Conservation (phyloP, 2,888 invertebrate genomes). For the Caenorhabditis panamensis region DNA sequence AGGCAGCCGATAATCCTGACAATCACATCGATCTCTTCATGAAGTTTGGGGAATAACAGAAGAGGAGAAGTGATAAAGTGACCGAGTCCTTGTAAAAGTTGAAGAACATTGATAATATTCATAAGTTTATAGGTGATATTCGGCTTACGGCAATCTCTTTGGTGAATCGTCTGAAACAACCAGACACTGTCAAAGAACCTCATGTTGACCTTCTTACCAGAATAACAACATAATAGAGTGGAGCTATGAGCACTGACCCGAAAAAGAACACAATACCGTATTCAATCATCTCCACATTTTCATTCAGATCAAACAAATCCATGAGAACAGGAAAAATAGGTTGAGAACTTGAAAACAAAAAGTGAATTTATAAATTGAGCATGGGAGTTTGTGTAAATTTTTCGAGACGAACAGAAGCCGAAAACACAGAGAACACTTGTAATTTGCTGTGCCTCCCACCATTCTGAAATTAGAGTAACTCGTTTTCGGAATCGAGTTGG, state of each 20-base stretch:
- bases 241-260: background rate
- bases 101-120: constrained; percentile 44
- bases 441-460: constrained; percentile 2
- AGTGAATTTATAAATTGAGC: background rate
- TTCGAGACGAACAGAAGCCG: background rate
- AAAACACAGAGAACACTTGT: constrained; percentile 4
- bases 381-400: background rate
- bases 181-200: background rate
- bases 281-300: constrained; percentile 5
- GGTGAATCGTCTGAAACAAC: constrained; percentile 26
- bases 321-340: background rate
- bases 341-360: background rate
- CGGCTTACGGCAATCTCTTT: constrained; percentile 4
- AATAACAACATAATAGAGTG: constrained; percentile 11
- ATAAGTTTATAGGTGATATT: constrained; percentile 47
- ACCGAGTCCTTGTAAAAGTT: constrained; percentile 43
- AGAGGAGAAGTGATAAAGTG: constrained; percentile 44
- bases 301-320: constrained; percentile 14
- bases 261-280: constrained; percentile 9
- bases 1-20: constrained; percentile 53
- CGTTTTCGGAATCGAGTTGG: background rate
- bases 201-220: background rate
- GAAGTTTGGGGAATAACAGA: constrained; percentile 45
- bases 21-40: background rate
- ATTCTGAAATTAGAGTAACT: background rate